Conservation (phyloP, 1,140 invertebrate species). For the Drosophila lacteicornis region DNA sequence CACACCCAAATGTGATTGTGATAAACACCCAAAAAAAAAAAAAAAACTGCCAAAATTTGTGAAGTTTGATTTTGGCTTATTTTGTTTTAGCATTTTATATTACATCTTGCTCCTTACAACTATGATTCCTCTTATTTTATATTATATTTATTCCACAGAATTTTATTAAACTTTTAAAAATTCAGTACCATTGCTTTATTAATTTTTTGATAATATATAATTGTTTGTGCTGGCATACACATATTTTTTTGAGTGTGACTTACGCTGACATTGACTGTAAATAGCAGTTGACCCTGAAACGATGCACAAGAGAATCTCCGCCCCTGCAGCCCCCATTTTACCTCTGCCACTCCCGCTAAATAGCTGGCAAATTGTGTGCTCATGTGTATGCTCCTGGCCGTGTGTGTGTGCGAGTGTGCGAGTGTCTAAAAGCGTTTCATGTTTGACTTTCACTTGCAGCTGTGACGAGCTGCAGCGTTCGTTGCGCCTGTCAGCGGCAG, state of each 20-base stretch:
- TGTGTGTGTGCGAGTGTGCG: conserved; percentile 26
- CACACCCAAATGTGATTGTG: conserved; percentile 10
- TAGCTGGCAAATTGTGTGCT: conserved; percentile 54
- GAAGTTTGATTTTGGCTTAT: not conserved
- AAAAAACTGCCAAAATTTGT: not conserved
- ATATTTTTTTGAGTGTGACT: conserved; percentile 24
- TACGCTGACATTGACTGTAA: conserved; percentile 55
- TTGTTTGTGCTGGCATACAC: too few species aligned
- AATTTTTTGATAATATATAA: too few species aligned
- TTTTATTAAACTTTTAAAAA: not conserved
- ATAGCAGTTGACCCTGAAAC: conserved; percentile 74
- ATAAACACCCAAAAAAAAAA: not conserved
- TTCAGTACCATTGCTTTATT: too few species aligned
- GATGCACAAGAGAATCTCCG: conserved; percentile 49
- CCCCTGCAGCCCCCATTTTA: conserved; percentile 1
- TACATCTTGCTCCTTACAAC: too few species aligned
- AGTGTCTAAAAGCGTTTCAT: conserved; percentile 58
- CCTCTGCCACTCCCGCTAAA: conserved; percentile 26
- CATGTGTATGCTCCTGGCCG: conserved; percentile 37
- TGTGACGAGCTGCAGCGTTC: conserved; percentile 59
- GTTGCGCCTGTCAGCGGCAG: conserved; percentile 63
- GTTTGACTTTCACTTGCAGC: conserved; percentile 81
- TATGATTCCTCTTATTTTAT: too few species aligned
- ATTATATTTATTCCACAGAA: too few species aligned
- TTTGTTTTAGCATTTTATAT: too few species aligned